A percentile compares a stretch with the other conserved stretches of the same genome.
phyloP scores from a whole-genome alignment of 1,140 invertebrate genomes.

The Kradibia gibbosae region DNA sequence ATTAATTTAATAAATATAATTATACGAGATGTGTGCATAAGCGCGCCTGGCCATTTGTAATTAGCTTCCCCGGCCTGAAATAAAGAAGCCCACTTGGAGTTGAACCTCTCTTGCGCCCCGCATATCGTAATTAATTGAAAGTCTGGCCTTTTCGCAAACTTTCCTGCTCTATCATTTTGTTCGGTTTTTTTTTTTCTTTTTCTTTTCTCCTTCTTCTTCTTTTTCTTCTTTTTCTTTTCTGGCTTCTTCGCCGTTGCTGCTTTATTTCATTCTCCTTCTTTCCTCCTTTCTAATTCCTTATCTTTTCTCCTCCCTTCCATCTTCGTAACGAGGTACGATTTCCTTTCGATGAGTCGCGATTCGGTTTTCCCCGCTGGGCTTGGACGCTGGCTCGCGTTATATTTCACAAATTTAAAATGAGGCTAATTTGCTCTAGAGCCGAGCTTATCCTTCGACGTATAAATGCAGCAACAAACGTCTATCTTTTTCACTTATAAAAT shows the following conservation, averaged over 20 bases:
- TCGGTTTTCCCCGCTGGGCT: not conserved
- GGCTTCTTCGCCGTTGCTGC: too few relatives aligned
- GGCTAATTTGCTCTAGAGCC: not conserved
- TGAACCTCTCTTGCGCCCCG: not conserved
- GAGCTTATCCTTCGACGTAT: slow-evolving; percentile 1
- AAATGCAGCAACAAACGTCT: too few relatives aligned
- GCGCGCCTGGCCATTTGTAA: not conserved
- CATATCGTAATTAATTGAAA: slow-evolving; percentile 24
- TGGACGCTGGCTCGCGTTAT: not conserved
- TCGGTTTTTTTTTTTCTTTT: too few relatives aligned
- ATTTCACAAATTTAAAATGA: not conserved
- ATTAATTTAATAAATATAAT: slow-evolving; percentile 23
- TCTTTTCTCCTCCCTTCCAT: too few relatives aligned
- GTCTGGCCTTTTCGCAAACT: not conserved
- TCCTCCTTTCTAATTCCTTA: too few relatives aligned
- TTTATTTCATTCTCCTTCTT: too few relatives aligned
- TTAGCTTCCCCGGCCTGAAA: slow-evolving; percentile 1
- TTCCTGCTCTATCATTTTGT: not conserved
- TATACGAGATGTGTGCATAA: not conserved
- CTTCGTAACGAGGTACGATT: slow-evolving; percentile 17
- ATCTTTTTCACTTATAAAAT: not conserved
- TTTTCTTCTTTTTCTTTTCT: too few relatives aligned
- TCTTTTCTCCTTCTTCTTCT: too few relatives aligned
- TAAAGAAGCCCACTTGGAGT: not conserved
- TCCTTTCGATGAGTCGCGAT: not conserved